A percentile compares a stretch with the other conserved stretches of the same genome.
Evolutionary conservation across 23 tunicate species (phyloP).

Genomic region (Aplidium turbinatum): DNA sequence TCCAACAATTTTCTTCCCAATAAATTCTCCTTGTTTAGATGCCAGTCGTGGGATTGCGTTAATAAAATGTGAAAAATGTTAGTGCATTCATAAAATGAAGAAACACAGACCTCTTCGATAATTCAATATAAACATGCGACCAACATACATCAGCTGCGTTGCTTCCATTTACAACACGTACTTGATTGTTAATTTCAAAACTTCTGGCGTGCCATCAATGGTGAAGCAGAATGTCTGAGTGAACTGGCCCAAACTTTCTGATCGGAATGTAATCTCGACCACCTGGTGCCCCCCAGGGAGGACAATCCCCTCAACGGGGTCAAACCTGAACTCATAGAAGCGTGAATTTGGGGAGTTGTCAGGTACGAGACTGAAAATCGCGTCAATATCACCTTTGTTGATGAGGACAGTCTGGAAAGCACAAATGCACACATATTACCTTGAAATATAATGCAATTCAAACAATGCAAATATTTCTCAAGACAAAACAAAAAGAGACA

Average conservation of each 20-base stretch:
- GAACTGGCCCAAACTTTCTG: constrained; percentile 72
- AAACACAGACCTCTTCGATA: no score
- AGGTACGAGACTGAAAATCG: constrained; percentile 78
- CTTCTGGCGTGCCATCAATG: constrained; percentile 82
- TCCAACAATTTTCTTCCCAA: no score
- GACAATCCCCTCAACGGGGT: constrained; percentile 91
- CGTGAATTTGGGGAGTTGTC: constrained; percentile 41
- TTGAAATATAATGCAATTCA: not conserved
- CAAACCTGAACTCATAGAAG: constrained; percentile 63
- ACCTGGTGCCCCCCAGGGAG: constrained; percentile 87
- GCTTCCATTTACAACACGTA: no score
- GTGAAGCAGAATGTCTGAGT: constrained; percentile 64
- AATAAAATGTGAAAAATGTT: no score
- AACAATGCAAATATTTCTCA: not conserved
- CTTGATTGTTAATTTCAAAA: constrained; percentile 53
- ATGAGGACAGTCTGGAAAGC: constrained; percentile 59
- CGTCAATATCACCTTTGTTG: constrained; percentile 96
- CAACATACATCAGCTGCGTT: no score
- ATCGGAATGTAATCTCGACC: constrained; percentile 70
- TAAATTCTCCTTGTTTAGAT: no score
- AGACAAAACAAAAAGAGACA: not conserved
- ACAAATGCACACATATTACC: not conserved
- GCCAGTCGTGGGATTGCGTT: no score
- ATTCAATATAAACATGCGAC: no score
- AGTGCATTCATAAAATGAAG: no score